Conservation (phyloP, 2,888 invertebrate species). For the Drosophila atroscutellata region DNA sequence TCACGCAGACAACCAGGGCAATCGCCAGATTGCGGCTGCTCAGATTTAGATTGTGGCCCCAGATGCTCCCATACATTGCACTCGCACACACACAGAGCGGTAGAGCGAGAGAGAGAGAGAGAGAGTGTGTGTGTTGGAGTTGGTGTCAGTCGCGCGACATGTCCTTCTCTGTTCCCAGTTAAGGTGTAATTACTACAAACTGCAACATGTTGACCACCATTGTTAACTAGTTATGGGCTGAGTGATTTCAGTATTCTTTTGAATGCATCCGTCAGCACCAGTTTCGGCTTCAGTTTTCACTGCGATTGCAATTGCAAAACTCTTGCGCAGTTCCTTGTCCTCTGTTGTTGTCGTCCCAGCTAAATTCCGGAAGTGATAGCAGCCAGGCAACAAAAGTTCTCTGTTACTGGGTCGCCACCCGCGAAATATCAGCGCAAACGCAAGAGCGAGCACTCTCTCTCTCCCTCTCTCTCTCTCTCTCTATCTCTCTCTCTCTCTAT, state of each 20-base stretch:
- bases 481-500: not conserved
- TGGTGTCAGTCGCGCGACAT: constrained; percentile 9
- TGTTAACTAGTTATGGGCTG: not conserved
- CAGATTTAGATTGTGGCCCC: constrained; percentile 83
- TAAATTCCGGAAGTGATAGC: constrained; percentile 62
- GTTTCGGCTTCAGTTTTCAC: constrained; percentile 2
- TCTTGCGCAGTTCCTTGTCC: constrained; percentile 7
- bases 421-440: constrained; percentile 45
- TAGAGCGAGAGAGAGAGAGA: not conserved
- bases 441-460: constrained; percentile 3
- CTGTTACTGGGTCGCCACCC: constrained; percentile 40
- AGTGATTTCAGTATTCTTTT: not conserved
- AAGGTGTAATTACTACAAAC: constrained; percentile 18
- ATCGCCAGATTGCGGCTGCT: constrained; percentile 85
- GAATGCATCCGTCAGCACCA: not conserved
- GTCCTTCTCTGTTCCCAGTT: not conserved
- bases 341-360: constrained; percentile 38
- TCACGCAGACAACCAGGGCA: constrained; percentile 85
- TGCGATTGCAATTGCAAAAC: constrained; percentile 13
- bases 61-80: constrained; percentile 81
- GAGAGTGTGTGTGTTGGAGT: not conserved
- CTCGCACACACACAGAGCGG: constrained; percentile 15
- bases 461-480: constrained; percentile 1
- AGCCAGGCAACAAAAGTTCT: constrained; percentile 23
- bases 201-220: constrained; percentile 17